Evolutionary conservation across 1,140 invertebrate genomes (phyloP), one percentile per base, ranked within the genome.

Genomic region (Zaprionus ornatus): DNA sequence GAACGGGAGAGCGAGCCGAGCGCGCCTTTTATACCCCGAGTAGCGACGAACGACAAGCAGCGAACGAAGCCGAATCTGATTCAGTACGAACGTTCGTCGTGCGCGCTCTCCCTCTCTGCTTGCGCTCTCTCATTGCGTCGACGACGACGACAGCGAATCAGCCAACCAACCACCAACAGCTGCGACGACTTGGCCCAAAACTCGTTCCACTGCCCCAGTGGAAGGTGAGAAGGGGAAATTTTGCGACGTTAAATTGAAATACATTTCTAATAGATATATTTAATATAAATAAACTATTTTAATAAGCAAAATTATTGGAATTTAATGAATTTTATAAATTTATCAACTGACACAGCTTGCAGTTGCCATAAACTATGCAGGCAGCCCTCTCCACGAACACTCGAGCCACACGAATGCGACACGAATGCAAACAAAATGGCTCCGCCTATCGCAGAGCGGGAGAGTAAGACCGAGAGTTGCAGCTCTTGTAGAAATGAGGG

Each of bases 381-480:
- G 52, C 72, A 21, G 12, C 40, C 29, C 72, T 63, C 72, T 57
- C 52, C 6, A 10, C 45, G 23, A 45, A n/a, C 5, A 40, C 48
- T 57, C 59, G 37, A 50, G 52, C 50, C 50, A 54, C 35, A 32
- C 59, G 25, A 52, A 32, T 5, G 25, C 7, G 12, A 27, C 32
- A 74, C 71, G 65, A 74, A 56, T 10, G 32, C 54, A 23, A 55
- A 55, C 59, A 63, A 64, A 70, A 42, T 64, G 54, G 68, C 73
- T 75, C 73, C 73, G 68, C 73, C 73, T 75, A 75, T 71, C 73
- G 35, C 55, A 65, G 37, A 67, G 71, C 62, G 69, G 70, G 61
- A 65, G 61, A 76, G 32, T 65, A 15, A 66, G 69, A 71, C 50
- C n/a, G 55, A 25, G 7, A 13, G 13, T 15, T 23, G 21, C 29